Evolutionary conservation across 2,113 vertebrate genomes (phyloP).

Genomic region (Neogale vison): DNA sequence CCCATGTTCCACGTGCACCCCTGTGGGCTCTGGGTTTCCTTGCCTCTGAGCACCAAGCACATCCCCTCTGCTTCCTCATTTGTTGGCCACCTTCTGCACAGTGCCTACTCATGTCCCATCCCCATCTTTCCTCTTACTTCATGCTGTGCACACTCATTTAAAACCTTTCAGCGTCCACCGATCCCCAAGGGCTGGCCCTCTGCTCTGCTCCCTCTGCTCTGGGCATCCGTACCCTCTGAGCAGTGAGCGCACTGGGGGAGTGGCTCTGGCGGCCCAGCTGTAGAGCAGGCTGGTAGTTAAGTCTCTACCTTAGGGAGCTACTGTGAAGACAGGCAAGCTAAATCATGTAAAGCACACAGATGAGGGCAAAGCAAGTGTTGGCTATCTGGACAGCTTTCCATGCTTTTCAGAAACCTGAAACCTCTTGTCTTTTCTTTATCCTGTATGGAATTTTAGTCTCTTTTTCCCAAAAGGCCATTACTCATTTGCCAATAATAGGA

Average conservation of each 20-base stretch:
- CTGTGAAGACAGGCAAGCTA: not conserved
- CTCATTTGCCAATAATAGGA: not conserved
- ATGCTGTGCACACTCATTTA: not conserved
- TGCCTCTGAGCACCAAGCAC: not conserved
- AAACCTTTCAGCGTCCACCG: not conserved
- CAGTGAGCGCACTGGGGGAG: not conserved
- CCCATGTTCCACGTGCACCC: too few species aligned
- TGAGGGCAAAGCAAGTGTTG: not conserved
- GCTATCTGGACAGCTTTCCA: not conserved
- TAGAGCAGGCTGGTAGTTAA: not conserved
- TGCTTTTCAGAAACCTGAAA: not conserved
- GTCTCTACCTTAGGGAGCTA: not conserved
- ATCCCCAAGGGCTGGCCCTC: not conserved
- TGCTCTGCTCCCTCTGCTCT: not conserved
- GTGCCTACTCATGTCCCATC: not conserved
- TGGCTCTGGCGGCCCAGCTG: rapidly evolving
- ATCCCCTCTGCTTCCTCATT: not conserved
- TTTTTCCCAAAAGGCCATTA: not conserved
- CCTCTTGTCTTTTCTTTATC: not conserved
- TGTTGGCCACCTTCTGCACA: not conserved
- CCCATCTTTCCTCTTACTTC: not conserved
- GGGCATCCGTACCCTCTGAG: not conserved
- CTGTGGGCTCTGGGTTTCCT: not conserved
- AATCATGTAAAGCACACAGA: not conserved
- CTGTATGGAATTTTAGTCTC: not conserved